Evolutionary conservation across 2,797 vertebrate species (phyloP).

Genomic region (Hylomyscus alleni): DNA sequence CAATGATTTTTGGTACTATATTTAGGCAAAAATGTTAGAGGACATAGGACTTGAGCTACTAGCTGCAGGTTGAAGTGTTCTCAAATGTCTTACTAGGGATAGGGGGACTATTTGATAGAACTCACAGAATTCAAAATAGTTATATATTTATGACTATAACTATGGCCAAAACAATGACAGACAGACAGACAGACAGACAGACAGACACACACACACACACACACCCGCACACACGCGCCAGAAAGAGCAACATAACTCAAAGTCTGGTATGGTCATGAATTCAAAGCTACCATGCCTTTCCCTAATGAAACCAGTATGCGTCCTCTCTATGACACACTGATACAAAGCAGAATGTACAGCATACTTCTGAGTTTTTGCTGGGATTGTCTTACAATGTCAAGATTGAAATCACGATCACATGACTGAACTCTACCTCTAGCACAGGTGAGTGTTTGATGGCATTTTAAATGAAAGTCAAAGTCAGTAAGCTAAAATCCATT

Average conservation of each 20-base stretch:
- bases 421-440: background rate
- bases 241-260: background rate
- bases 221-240: too few species aligned
- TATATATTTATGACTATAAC: conserved; percentile 3
- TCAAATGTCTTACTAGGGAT: background rate
- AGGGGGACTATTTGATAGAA: background rate
- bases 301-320: background rate
- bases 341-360: background rate
- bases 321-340: background rate
- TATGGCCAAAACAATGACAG: background rate
- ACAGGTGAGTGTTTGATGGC: background rate
- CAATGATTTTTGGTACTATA: conserved; percentile 21
- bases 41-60: background rate
- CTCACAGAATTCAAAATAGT: background rate
- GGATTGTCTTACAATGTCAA: background rate
- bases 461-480: conserved; percentile 56
- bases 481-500: conserved; percentile 9
- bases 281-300: background rate
- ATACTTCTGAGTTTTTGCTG: background rate
- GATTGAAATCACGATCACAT: background rate
- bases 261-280: background rate
- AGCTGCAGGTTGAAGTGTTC: background rate
- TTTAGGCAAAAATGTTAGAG: background rate
- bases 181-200: background rate
- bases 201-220: too few species aligned